phyloP scores from a whole-genome alignment of 1,140 invertebrate species.

The Proctacanthus coquilletti region DNA sequence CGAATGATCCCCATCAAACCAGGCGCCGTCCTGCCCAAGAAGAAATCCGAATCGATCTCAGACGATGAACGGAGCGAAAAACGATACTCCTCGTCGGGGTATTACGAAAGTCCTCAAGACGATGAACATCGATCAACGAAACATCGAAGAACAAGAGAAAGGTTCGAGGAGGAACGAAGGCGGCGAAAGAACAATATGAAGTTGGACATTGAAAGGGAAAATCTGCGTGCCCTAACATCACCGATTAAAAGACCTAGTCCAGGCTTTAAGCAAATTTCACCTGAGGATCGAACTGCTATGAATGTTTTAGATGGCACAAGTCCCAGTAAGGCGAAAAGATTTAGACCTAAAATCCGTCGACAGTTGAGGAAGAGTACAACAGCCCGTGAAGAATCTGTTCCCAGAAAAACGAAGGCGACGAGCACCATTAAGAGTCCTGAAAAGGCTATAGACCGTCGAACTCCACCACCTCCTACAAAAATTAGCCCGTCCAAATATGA shows the following conservation, averaged over 20 bases:
- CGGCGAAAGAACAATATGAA: slow-evolving; percentile 27
- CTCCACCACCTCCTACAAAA: slow-evolving; percentile 14
- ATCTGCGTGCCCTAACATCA: slow-evolving; percentile 24
- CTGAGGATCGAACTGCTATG: slow-evolving; percentile 14
- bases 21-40: neutral
- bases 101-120: slow-evolving; percentile 62
- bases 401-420: slow-evolving; percentile 4
- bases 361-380: slow-evolving; percentile 19
- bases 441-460: slow-evolving; percentile 8
- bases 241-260: slow-evolving; percentile 19
- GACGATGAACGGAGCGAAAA: slow-evolving; percentile 48
- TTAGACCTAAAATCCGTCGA: slow-evolving; percentile 27
- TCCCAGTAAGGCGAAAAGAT: slow-evolving; percentile 26
- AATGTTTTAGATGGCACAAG: slow-evolving; percentile 15
- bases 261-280: slow-evolving; percentile 12
- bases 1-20: neutral
- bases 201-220: slow-evolving; percentile 28
- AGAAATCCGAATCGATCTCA: slow-evolving; percentile 36
- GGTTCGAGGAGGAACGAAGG: slow-evolving; percentile 27
- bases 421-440: slow-evolving; percentile 7
- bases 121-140: slow-evolving; percentile 20
- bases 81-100: slow-evolving; percentile 59
- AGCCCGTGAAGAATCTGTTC: slow-evolving; percentile 14
- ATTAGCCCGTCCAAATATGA: slow-evolving; percentile 4
- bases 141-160: slow-evolving; percentile 11